A percentile compares a stretch with the other conserved stretches of the same genome.
Evolutionary conservation across 2,888 invertebrate genomes (phyloP).

Genomic region (Pinctada fucata): DNA sequence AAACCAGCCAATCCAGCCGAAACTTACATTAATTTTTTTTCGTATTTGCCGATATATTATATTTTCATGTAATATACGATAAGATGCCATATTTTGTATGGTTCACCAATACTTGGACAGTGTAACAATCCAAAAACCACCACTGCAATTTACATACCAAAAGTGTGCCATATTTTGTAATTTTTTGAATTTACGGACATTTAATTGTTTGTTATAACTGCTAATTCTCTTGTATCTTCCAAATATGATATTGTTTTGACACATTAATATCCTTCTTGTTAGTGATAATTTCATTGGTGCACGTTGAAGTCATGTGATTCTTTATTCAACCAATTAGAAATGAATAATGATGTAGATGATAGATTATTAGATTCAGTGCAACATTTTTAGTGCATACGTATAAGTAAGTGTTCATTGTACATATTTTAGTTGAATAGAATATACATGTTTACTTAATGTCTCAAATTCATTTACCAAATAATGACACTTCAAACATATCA

Average conservation of each 20-base stretch:
- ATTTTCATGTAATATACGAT: no score
- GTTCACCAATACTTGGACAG: no score
- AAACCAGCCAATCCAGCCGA: slow-evolving; percentile 13
- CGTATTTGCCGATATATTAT: no score
- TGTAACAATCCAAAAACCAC: no score
- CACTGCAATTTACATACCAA: slow-evolving; percentile 13
- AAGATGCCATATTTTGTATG: not conserved
- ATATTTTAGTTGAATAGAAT: not conserved
- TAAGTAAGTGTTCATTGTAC: not conserved
- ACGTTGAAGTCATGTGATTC: slow-evolving; percentile 30
- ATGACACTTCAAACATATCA: not conserved
- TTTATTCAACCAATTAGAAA: not conserved
- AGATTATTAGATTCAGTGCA: no score
- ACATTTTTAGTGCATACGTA: not conserved
- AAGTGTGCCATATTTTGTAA: slow-evolving; percentile 28
- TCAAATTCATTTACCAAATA: not conserved
- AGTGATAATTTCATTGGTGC: slow-evolving; percentile 30
- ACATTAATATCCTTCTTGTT: slow-evolving; percentile 11
- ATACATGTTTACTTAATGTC: not conserved
- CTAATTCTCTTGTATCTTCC: slow-evolving; percentile 9
- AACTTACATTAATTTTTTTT: not conserved
- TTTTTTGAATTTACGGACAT: not conserved
- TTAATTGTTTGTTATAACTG: not conserved
- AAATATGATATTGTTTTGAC: slow-evolving; percentile 8
- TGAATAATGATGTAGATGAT: no score